Conservation (phyloP, 2,888 invertebrate species). For the Plebejus melissa region DNA sequence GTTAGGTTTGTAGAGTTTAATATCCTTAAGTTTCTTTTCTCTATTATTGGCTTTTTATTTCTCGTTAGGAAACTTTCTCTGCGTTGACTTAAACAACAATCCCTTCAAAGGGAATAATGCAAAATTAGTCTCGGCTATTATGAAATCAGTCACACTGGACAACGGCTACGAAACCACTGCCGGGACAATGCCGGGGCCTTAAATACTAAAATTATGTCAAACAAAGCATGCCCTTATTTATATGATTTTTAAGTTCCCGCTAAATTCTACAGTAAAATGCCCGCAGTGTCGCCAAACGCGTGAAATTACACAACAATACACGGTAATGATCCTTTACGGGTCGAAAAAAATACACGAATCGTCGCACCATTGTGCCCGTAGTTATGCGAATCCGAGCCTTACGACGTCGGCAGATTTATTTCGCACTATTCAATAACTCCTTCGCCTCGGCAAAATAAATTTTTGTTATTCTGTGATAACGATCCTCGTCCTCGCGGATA, state of each 20-base stretch:
- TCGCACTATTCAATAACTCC: constrained; percentile 17
- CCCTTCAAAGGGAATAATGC: constrained; percentile 27
- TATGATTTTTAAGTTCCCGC: constrained; percentile 55
- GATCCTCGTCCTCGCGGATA: background rate
- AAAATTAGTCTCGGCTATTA: constrained; percentile 29
- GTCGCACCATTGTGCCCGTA: constrained; percentile 39
- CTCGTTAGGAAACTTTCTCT: background rate
- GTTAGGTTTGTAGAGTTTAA: background rate
- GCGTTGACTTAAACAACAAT: constrained; percentile 7
- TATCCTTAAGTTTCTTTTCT: background rate
- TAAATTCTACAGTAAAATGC: constrained; percentile 64
- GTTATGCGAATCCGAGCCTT: constrained; percentile 42
- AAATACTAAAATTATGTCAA: constrained; percentile 44
- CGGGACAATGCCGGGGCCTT: constrained; percentile 40
- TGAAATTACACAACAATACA: constrained; percentile 73
- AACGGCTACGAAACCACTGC: constrained; percentile 36
- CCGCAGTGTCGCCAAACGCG: constrained; percentile 73
- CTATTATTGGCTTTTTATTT: background rate
- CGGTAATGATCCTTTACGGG: constrained; percentile 71
- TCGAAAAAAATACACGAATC: constrained; percentile 61
- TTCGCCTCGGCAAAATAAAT: constrained; percentile 11
- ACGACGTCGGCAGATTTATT: constrained; percentile 29
- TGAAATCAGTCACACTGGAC: constrained; percentile 38
- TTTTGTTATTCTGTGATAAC: background rate
- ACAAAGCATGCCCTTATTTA: constrained; percentile 49